Percentiles rank a stretch among this genome's conserved stretches.
Conservation (phyloP, 2,888 invertebrate genomes). For the Clostera curtula region DNA sequence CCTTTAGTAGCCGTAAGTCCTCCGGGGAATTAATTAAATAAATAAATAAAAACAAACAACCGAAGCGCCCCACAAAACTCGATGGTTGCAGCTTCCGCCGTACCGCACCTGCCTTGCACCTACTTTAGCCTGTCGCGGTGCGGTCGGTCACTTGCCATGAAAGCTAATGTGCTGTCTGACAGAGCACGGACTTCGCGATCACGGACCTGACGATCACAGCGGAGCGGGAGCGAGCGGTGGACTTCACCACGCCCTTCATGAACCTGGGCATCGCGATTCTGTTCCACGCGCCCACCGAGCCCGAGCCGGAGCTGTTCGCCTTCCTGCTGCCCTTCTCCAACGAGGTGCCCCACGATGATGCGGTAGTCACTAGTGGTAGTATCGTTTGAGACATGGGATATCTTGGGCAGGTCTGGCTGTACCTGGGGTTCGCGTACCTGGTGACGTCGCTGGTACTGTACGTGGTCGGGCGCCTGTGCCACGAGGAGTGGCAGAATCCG, state of each 20-base stretch:
- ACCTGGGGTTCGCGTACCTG: constrained; percentile 87
- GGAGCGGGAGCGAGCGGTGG: constrained; percentile 89
- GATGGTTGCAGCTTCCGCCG: too few species aligned
- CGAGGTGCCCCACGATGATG: constrained; percentile 45
- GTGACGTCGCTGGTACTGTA: constrained; percentile 87
- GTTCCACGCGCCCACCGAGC: constrained; percentile 87
- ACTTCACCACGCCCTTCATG: constrained; percentile 98
- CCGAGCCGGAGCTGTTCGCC: constrained; percentile 90
- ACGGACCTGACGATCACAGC: constrained; percentile 94
- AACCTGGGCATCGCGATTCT: constrained; percentile 93
- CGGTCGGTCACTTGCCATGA: neutral
- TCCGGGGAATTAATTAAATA: too few species aligned
- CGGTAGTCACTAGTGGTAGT: neutral
- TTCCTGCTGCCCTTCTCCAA: constrained; percentile 92
- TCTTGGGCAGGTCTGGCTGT: constrained; percentile 83
- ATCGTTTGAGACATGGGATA: neutral
- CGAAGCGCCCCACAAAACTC: too few species aligned
- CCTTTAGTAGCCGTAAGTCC: too few species aligned
- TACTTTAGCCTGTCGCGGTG: too few species aligned
- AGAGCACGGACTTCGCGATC: constrained; percentile 92
- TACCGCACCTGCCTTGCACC: too few species aligned
- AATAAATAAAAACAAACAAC: too few species aligned
- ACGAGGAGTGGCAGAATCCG: constrained; percentile 93
- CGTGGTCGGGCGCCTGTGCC: constrained; percentile 86
- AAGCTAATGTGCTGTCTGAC: constrained; percentile 11